Conservation (phyloP, 2,113 vertebrate genomes). For the Pelecanoides urinatrix region DNA sequence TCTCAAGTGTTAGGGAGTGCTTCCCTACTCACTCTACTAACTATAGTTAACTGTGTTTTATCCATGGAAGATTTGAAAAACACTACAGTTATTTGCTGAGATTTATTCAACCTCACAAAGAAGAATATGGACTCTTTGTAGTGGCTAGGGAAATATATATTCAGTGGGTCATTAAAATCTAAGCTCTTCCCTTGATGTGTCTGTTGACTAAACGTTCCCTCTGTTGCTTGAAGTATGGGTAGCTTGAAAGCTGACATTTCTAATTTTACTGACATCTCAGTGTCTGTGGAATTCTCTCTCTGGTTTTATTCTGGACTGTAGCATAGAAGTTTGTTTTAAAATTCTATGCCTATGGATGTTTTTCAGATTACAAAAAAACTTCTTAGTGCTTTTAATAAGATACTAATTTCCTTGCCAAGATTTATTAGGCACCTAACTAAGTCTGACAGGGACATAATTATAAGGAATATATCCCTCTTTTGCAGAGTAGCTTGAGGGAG, state of each 20-base stretch:
- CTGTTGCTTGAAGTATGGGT: background rate
- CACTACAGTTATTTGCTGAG: background rate
- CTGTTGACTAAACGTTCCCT: background rate
- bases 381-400: background rate
- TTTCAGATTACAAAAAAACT: background rate
- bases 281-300: background rate
- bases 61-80: background rate
- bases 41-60: background rate
- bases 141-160: background rate
- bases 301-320: background rate
- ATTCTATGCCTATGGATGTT: background rate
- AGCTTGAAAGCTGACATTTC: background rate
- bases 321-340: background rate
- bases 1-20: background rate
- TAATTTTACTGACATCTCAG: background rate
- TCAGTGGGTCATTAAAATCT: background rate
- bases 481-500: background rate
- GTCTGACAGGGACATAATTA: background rate
- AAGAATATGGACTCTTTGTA: background rate
- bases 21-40: background rate
- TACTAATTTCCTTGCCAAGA: background rate
- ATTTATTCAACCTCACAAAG: slow-evolving; percentile 3
- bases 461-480: background rate
- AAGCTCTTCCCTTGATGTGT: background rate
- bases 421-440: background rate